Percentiles rank a stretch among this genome's conserved stretches.
Evolutionary conservation across 2,113 vertebrate species (phyloP).

Genomic region (Chlamydotis undulata): DNA sequence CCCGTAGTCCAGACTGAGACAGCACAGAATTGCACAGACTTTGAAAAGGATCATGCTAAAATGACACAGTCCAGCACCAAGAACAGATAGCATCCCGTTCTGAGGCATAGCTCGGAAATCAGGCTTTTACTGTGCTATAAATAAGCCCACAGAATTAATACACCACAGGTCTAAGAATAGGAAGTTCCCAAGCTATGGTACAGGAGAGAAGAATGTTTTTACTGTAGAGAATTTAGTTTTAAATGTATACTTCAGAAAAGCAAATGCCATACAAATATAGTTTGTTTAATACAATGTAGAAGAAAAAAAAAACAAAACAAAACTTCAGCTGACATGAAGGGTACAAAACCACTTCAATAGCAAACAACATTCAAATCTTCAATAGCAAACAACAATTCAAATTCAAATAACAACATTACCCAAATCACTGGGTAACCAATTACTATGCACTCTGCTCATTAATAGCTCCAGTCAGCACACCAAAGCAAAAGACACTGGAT

Average conservation of each 20-base stretch:
- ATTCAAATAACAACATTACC: neutral
- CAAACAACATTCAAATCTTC: neutral
- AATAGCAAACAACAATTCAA: neutral
- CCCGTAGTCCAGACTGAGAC: neutral
- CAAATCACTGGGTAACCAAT: neutral
- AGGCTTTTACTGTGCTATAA: constrained; percentile 27
- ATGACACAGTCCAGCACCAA: neutral
- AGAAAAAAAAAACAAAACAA: neutral
- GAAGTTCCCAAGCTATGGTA: neutral
- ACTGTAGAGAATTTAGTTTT: neutral
- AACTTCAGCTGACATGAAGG: neutral
- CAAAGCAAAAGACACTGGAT: neutral
- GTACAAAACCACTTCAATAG: neutral
- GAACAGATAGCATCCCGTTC: neutral
- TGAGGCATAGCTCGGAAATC: constrained; percentile 1
- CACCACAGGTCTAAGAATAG: neutral
- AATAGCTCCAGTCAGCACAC: neutral
- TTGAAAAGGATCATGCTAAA: neutral
- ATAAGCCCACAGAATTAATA: neutral
- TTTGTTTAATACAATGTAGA: neutral
- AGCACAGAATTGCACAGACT: neutral
- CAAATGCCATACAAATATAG: neutral
- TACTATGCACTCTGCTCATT: neutral
- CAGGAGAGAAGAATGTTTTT: neutral
- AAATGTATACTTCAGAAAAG: neutral